These are phyloP conservation scores for Leptodactylus fallax DNA, from an alignment of 2,797 vertebrate genomes.

Conservation along the genomic window DNA sequence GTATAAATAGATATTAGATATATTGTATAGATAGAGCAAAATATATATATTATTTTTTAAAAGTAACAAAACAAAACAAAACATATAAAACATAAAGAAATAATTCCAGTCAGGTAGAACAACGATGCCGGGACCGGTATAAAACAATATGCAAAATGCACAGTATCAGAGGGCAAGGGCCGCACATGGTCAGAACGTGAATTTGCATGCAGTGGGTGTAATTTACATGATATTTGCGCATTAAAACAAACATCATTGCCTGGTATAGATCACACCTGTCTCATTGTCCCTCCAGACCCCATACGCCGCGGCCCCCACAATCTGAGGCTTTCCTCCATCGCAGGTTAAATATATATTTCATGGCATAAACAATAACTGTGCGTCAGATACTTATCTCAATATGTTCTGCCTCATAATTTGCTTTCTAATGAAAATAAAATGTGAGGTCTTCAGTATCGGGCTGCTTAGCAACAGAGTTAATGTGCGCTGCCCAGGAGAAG, in stretches of 20 bases:
- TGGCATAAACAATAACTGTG: background rate
- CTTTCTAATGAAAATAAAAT: slow-evolving; percentile 18
- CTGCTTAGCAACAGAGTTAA: slow-evolving; percentile 40
- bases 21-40: background rate
- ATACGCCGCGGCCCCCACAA: background rate
- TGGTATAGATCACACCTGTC: background rate
- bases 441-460: background rate
- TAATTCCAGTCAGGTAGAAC: background rate
- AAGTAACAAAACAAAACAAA: background rate
- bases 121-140: background rate
- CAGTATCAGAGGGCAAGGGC: background rate
- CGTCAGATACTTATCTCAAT: background rate
- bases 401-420: background rate
- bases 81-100: background rate
- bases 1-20: too few species aligned
- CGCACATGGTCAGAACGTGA: background rate
- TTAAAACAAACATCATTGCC: background rate
- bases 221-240: slow-evolving; percentile 20
- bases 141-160: background rate
- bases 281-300: background rate
- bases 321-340: background rate
- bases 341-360: background rate
- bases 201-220: background rate
- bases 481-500: slow-evolving; percentile 17
- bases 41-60: too few species aligned